These are phyloP conservation scores for Hoplodrina blanda DNA, from an alignment of 2,888 invertebrate genomes.

Conservation along the genomic window DNA sequence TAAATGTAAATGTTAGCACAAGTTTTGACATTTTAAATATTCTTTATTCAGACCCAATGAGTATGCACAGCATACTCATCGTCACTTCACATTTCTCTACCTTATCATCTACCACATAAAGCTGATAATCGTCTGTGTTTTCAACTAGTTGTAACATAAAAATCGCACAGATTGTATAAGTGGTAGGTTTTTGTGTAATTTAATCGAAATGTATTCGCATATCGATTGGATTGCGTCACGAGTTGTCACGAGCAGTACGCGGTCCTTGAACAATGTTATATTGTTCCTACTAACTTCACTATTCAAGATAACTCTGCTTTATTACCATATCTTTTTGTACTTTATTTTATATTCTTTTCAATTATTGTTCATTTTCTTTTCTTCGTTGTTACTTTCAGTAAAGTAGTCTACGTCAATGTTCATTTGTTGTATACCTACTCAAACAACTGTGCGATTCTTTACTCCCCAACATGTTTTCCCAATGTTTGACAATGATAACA, in stretches of 20 bases:
- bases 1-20: constrained; percentile 49
- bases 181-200: constrained; percentile 62
- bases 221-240: constrained; percentile 63
- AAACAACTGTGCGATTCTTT: constrained; percentile 1
- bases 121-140: constrained; percentile 35
- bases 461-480: background rate
- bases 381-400: constrained; percentile 6
- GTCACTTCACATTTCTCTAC: constrained; percentile 13
- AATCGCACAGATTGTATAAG: constrained; percentile 42
- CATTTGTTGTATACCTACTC: background rate
- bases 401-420: constrained; percentile 1
- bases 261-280: constrained; percentile 54
- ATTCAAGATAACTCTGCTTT: constrained; percentile 34
- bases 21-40: constrained; percentile 56
- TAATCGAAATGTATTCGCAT: constrained; percentile 62
- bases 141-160: constrained; percentile 22
- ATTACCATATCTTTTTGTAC: constrained; percentile 16
- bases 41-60: constrained; percentile 29
- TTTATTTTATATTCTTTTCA: constrained; percentile 16
- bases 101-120: constrained; percentile 22
- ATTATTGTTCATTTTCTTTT: constrained; percentile 26
- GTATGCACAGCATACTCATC: constrained; percentile 11
- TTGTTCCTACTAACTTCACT: constrained; percentile 42
- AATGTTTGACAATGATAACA: constrained; percentile 11
- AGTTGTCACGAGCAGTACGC: constrained; percentile 53